These are phyloP conservation scores for Picus viridis DNA, from an alignment of 2,797 vertebrate genomes.

Conservation along the genomic window DNA sequence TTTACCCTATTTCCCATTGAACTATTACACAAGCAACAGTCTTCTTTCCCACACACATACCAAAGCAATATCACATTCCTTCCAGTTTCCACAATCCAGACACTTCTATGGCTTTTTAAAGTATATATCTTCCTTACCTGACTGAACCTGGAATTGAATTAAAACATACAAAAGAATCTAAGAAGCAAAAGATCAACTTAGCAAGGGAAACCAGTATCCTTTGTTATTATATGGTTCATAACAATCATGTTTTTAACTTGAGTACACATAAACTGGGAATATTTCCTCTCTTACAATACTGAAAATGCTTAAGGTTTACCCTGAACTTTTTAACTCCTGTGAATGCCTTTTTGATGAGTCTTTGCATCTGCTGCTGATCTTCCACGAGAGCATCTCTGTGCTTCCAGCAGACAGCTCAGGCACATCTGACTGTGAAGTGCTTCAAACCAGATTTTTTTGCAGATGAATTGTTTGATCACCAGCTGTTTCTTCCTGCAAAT, in stretches of 20 bases:
- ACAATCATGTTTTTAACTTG: not conserved
- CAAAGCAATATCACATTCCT: not conserved
- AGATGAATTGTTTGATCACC: not conserved
- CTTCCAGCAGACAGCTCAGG: not conserved
- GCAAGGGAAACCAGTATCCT: not conserved
- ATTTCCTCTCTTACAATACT: not conserved
- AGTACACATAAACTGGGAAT: not conserved
- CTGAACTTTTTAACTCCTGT: conserved; percentile 69
- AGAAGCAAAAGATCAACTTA: not conserved
- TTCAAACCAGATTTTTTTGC: not conserved
- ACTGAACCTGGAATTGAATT: not conserved
- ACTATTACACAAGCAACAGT: not conserved
- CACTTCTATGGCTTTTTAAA: not conserved
- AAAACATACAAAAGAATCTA: not conserved
- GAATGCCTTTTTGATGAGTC: not conserved
- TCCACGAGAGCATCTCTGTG: not conserved
- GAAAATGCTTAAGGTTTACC: conserved; percentile 18
- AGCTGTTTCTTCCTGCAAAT: not conserved
- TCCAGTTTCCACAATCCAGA: not conserved
- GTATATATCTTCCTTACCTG: not conserved
- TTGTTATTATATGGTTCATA: not conserved
- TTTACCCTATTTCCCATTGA: not conserved
- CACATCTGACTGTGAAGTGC: not conserved
- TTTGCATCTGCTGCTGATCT: not conserved
- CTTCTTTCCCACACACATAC: not conserved